These are phyloP conservation scores for Zelleria hepariella DNA, from an alignment of 2,888 invertebrate species.

Conservation along the genomic window DNA sequence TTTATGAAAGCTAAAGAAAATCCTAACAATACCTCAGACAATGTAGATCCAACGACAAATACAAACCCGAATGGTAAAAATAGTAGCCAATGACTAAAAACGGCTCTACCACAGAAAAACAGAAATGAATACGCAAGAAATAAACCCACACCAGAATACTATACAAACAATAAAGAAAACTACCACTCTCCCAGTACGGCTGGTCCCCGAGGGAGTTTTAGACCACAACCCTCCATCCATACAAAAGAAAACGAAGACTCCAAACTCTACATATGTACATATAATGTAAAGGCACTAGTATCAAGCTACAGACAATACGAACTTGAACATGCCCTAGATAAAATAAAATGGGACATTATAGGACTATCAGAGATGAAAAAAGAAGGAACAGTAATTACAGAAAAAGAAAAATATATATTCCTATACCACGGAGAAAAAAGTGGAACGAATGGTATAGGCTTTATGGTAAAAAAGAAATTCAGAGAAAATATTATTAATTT, in stretches of 20 bases:
- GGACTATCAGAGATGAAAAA: slow-evolving; percentile 10
- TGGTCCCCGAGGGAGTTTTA: slow-evolving; percentile 11
- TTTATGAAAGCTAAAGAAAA: background rate
- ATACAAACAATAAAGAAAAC: too few species aligned
- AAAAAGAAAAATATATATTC: slow-evolving; percentile 8
- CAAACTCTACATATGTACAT: background rate
- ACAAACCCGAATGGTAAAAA: too few species aligned
- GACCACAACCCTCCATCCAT: too few species aligned
- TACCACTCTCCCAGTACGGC: slow-evolving; percentile 11
- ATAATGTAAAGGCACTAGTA: slow-evolving; percentile 8
- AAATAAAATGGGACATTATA: slow-evolving; percentile 11
- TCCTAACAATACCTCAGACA: background rate
- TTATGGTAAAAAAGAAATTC: slow-evolving; percentile 6
- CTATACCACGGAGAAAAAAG: too few species aligned
- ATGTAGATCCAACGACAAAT: background rate
- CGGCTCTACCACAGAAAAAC: background rate
- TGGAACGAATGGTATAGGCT: slow-evolving; percentile 10
- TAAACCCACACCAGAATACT: too few species aligned
- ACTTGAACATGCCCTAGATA: slow-evolving; percentile 5
- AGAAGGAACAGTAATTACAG: slow-evolving; percentile 8
- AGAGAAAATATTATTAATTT: slow-evolving; percentile 4
- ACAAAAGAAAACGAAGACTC: background rate
- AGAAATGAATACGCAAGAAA: too few species aligned
- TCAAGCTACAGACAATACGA: background rate
- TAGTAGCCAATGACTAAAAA: background rate